Conservation (phyloP, 2,113 vertebrate species). For the Rhodinocichla rosea region DNA sequence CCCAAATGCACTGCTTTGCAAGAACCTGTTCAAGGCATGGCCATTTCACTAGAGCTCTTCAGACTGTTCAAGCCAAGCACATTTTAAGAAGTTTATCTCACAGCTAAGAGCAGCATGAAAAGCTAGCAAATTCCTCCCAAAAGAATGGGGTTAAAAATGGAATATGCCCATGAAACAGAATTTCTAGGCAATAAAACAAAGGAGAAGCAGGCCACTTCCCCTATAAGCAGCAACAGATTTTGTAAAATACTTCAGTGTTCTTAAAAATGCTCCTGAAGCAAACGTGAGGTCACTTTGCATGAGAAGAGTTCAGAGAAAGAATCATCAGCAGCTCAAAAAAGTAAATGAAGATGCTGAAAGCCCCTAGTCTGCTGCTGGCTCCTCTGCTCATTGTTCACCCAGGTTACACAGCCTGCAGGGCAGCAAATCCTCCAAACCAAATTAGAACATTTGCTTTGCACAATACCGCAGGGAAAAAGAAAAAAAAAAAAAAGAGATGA, state of each 20-base stretch:
- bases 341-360: background rate
- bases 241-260: background rate
- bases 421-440: background rate
- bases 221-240: background rate
- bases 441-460: background rate
- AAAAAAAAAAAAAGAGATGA: background rate
- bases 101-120: background rate
- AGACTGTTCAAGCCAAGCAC: background rate
- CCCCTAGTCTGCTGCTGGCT: background rate
- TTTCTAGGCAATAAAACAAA: background rate
- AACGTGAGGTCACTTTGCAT: accelerated
- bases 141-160: background rate
- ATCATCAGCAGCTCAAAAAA: background rate
- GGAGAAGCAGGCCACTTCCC: background rate
- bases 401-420: background rate
- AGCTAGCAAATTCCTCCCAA: background rate
- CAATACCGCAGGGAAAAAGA: background rate
- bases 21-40: accelerated
- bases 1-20: background rate
- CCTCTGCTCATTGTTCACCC: background rate
- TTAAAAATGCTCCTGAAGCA: background rate
- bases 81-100: background rate
- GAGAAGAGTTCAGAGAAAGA: background rate
- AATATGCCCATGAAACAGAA: background rate
- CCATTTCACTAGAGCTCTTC: background rate